Evolutionary conservation across 2,797 vertebrate genomes (phyloP).

Genomic region (Poecilia gillii): DNA sequence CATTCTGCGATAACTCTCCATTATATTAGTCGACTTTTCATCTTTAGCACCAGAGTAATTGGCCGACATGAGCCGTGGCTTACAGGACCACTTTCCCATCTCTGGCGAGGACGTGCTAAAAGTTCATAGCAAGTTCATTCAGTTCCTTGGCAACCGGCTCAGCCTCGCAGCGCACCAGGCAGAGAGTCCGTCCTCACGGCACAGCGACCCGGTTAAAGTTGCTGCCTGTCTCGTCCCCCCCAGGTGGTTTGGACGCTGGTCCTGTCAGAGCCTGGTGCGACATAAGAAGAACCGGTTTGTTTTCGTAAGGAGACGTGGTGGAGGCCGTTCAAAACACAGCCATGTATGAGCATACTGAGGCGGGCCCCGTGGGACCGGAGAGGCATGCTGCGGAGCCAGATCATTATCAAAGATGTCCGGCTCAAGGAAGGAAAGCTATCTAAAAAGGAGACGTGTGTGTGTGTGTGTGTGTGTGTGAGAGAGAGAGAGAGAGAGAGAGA

Average conservation of each 20-base stretch:
- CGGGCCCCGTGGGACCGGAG: background rate
- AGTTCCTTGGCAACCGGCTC: constrained; percentile 68
- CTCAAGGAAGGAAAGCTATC: background rate
- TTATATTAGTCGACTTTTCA: background rate
- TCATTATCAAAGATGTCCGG: constrained; percentile 9
- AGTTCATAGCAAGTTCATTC: constrained; percentile 64
- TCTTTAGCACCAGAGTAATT: background rate
- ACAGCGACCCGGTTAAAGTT: constrained; percentile 10
- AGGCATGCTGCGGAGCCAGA: constrained; percentile 1
- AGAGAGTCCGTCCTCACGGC: constrained; percentile 31
- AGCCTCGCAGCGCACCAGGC: constrained; percentile 43
- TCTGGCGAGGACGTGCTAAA: constrained; percentile 24
- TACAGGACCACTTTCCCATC: constrained; percentile 7
- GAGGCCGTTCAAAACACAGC: constrained; percentile 27
- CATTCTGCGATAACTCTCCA: background rate
- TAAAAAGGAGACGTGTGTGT: background rate
- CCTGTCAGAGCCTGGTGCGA: constrained; percentile 7
- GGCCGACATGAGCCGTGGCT: constrained; percentile 9
- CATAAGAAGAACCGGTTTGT: constrained; percentile 42
- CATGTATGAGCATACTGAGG: constrained; percentile 39
- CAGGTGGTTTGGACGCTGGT: constrained; percentile 9
- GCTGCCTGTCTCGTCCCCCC: constrained; percentile 10
- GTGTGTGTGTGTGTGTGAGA: too few relatives aligned
- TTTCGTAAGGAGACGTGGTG: constrained; percentile 63
- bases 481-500: too few relatives aligned